Evolutionary conservation across 2,113 vertebrate genomes (phyloP), one percentile per base, ranked within the genome.

Genomic region (Chionomys nivalis): DNA sequence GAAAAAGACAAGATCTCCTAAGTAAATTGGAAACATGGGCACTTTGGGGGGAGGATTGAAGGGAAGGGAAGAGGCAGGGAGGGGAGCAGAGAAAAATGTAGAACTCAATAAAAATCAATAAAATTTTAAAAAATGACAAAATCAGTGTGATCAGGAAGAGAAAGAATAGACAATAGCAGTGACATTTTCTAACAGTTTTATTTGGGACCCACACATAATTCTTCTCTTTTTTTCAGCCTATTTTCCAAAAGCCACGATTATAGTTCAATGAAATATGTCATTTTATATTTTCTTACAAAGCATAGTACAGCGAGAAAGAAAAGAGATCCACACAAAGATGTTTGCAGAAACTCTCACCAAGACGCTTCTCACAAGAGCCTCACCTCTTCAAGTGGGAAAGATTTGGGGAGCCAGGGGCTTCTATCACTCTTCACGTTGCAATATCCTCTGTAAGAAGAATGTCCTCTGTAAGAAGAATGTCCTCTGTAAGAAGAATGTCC

Each of bases 121-220:
- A 52, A 52, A 52, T 52, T 52, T 52, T 52, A 14, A 52, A 16
- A 58, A 19, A 58, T 12, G 55, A 21, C 55, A 96, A 90, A 95
- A 94, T 89, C 39, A 95, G 23, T 52, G 17, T 13, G 47, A 94
- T 77, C 52, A 78, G 33, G 36, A 93, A 36, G 42, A 95, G 13
- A 39, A 39, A 94, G 73, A 47, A 61, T 82, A 61, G 28, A 94
- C 79, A 77, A 42, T 36, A 44, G 89, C 42, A 91, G 26, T 39
- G 68, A 31, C 42, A 72, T 65, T 86, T 96, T 90, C 73, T 90
- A 75, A 76, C 49, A 66, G 52, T 39, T 90, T 87, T 92, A 92
- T 33, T 88, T 93, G 65, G 7, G 39, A 83, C 28, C 11, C 42
- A 63, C 8, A 88, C 55, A 19, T 42, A 81, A 78, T 92, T 92